Conservation (phyloP, 2,888 invertebrate genomes). For the Lucinisca nassula region DNA sequence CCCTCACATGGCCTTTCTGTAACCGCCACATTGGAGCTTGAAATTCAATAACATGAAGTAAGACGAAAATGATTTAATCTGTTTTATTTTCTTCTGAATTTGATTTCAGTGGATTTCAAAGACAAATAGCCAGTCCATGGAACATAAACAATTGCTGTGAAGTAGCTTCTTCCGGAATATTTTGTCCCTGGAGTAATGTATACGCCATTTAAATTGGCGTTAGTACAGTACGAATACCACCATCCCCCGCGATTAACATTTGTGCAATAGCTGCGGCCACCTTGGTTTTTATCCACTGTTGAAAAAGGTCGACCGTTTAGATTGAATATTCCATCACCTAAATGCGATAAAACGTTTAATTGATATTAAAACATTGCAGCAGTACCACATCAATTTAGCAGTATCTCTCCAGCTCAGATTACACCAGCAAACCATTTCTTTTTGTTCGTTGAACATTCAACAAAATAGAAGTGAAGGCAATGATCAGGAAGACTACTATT, state of each 20-base stretch:
- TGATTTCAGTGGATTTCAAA: not conserved
- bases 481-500: no score
- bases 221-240: not conserved
- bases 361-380: no score
- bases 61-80: no score
- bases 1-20: no score
- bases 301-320: not conserved
- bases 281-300: not conserved
- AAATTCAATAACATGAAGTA: no score
- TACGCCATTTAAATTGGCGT: not conserved
- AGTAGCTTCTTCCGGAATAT: not conserved
- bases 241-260: not conserved
- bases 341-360: no score
- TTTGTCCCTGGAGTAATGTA: not conserved
- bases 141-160: not conserved
- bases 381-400: no score
- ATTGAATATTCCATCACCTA: not conserved
- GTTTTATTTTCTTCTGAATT: not conserved
- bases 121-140: not conserved
- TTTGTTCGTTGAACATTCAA: no score
- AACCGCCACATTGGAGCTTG: no score
- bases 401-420: no score
- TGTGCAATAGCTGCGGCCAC: not conserved
- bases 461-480: no score
- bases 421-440: no score